These are phyloP conservation scores for Cathartes aura DNA, from an alignment of 2,113 vertebrate genomes.

Conservation along the genomic window DNA sequence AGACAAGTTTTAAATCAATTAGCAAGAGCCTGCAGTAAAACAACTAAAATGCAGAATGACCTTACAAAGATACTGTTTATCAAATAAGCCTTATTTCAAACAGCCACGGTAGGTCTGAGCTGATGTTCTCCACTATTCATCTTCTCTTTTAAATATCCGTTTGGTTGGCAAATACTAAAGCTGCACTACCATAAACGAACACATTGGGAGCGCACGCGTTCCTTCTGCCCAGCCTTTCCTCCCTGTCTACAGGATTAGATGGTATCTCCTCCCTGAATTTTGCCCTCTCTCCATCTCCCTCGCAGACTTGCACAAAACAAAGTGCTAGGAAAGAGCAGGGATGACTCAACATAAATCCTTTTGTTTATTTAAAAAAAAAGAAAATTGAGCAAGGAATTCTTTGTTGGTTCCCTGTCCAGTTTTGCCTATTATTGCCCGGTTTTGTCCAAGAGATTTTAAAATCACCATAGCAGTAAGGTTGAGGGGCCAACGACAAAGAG, in stretches of 20 bases:
- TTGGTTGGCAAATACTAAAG: not conserved
- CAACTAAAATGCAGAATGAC: not conserved
- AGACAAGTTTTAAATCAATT: not conserved
- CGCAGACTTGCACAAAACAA: not conserved
- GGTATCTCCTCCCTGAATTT: not conserved
- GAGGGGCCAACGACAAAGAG: not conserved
- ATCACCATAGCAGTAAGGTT: not conserved
- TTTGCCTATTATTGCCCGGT: not conserved
- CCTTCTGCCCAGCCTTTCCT: not conserved
- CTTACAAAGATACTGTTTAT: not conserved
- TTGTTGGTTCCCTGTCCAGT: not conserved
- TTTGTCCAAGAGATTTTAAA: not conserved
- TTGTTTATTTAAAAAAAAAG: not conserved
- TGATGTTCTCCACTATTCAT: not conserved
- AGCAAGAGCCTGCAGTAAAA: not conserved
- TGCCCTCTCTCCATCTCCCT: not conserved
- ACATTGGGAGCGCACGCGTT: not conserved
- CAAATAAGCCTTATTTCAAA: not conserved
- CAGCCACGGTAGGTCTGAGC: not conserved
- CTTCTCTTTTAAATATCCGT: not conserved
- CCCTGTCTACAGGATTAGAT: not conserved
- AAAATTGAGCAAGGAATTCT: not conserved
- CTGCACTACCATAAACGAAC: not conserved
- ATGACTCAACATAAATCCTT: not conserved
- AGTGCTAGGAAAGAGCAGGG: not conserved